A percentile compares a stretch with the other conserved stretches of the same genome.
These are phyloP conservation scores for Rhadina sibilatrix DNA, from an alignment of 2,113 vertebrate species.

Conservation along the genomic window DNA sequence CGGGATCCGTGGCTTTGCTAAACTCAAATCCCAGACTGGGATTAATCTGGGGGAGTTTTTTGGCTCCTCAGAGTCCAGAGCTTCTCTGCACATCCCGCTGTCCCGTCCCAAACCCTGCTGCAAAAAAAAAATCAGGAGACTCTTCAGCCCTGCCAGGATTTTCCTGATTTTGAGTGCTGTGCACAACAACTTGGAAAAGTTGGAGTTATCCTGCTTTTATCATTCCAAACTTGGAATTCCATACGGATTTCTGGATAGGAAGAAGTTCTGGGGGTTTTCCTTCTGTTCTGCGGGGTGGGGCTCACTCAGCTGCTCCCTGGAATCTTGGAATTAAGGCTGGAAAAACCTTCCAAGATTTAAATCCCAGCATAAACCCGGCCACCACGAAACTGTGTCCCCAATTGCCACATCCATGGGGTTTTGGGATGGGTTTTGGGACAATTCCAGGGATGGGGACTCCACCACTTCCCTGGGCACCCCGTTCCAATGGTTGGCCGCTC, in stretches of 20 bases:
- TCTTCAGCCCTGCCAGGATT: background rate
- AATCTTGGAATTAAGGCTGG: background rate
- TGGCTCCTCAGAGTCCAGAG: background rate
- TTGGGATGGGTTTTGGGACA: background rate
- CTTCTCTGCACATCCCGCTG: background rate
- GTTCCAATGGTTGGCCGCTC: background rate
- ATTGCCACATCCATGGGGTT: background rate
- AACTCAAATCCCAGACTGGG: background rate
- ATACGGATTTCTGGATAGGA: background rate
- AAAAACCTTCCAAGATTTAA: background rate
- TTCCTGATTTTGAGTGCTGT: background rate
- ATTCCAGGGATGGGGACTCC: background rate
- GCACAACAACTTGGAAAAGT: background rate
- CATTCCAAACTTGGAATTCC: background rate
- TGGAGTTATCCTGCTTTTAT: background rate
- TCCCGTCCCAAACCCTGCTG: background rate
- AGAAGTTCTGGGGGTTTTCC: background rate
- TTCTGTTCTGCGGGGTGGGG: background rate
- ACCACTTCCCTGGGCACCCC: background rate
- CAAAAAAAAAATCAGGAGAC: background rate
- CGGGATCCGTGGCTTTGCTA: background rate
- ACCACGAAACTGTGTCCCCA: background rate
- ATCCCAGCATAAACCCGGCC: background rate
- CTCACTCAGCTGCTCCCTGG: background rate
- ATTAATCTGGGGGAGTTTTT: background rate